Conservation (phyloP, 2,888 invertebrate genomes). For the Melipona bicolor region DNA sequence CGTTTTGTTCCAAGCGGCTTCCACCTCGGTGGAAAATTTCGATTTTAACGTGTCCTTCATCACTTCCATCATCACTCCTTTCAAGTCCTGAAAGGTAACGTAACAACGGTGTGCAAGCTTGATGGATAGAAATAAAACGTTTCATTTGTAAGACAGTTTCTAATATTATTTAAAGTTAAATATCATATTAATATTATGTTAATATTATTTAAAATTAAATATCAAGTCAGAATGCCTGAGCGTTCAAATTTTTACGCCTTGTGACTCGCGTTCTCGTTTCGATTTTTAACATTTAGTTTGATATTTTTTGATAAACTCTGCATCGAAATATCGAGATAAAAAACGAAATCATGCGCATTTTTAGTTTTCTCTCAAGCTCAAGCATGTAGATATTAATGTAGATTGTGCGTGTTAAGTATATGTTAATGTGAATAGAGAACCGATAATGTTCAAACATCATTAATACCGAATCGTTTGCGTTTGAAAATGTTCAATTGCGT, state of each 20-base stretch:
- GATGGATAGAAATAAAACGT: neutral
- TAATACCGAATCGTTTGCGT: neutral
- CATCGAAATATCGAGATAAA: neutral
- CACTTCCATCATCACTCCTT: conserved; percentile 81
- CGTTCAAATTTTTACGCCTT: neutral
- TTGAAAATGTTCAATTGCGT: neutral
- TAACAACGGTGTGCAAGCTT: conserved; percentile 47
- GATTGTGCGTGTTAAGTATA: neutral
- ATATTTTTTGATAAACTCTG: neutral
- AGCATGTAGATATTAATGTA: neutral
- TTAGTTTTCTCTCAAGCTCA: neutral
- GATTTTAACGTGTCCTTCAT: conserved; percentile 82
- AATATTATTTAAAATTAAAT: neutral
- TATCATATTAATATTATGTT: too few species aligned
- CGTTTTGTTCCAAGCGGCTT: conserved; percentile 84
- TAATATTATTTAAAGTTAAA: neutral
- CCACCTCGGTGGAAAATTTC: conserved; percentile 81
- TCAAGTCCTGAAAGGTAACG: conserved; percentile 81
- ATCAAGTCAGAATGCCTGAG: too few species aligned
- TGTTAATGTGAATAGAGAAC: neutral
- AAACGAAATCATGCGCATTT: neutral
- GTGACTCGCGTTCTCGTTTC: neutral
- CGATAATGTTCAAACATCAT: neutral
- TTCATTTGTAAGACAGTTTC: neutral
- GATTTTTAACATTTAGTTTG: neutral